phyloP scores from a whole-genome alignment of 2,888 invertebrate genomes.

The Drosophila mettleri region DNA sequence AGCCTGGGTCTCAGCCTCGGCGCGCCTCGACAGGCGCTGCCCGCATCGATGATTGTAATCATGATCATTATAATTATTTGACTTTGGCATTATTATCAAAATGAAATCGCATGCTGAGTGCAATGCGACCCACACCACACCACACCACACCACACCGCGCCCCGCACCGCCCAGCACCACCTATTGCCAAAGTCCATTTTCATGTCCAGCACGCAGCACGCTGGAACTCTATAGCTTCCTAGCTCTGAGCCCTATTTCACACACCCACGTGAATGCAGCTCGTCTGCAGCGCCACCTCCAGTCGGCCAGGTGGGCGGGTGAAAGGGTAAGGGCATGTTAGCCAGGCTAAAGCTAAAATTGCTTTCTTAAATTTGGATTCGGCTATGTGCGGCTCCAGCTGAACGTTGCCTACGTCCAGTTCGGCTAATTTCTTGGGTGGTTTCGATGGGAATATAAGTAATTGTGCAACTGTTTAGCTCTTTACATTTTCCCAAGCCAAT shows the following conservation, averaged over 20 bases:
- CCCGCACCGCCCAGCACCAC: constrained; percentile 2
- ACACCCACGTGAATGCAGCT: constrained; percentile 60
- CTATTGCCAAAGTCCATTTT: constrained; percentile 14
- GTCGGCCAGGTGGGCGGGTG: constrained; percentile 2
- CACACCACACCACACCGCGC: not conserved
- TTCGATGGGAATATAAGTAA: constrained; percentile 20
- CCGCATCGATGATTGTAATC: constrained; percentile 75
- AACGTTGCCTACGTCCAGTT: constrained; percentile 1
- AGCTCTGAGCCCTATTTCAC: constrained; percentile 70
- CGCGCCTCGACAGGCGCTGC: constrained; percentile 26
- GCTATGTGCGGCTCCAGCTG: constrained; percentile 16
- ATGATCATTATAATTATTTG: constrained; percentile 82
- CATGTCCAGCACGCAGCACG: constrained; percentile 41
- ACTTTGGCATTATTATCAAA: constrained; percentile 80
- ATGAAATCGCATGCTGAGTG: constrained; percentile 75
- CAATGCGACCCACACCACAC: constrained; percentile 26
- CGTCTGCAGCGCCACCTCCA: constrained; percentile 43
- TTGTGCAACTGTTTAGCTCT: not conserved
- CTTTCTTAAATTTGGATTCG: constrained; percentile 50
- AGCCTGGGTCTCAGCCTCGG: constrained; percentile 1
- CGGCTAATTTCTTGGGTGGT: constrained; percentile 21
- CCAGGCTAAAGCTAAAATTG: constrained; percentile 46
- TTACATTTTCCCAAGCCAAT: not conserved
- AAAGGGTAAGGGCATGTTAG: not conserved
- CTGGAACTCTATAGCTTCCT: not conserved